Evolutionary conservation across 2,797 vertebrate species (phyloP), one percentile per base, ranked within the genome.

Genomic region (Zenarchopterus dispar): DNA sequence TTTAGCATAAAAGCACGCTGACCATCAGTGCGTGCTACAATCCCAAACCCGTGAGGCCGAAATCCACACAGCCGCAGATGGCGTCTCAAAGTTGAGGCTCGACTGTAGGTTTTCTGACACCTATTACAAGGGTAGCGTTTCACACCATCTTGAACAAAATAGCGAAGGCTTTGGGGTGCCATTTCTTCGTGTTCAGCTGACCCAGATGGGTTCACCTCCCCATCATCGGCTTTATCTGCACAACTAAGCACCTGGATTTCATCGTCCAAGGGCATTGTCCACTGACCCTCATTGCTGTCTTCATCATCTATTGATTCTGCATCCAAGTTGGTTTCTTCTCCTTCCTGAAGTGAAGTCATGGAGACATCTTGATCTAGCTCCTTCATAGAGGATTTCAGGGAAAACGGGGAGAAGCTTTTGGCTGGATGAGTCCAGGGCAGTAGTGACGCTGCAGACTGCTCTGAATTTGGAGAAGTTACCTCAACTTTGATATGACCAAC

Each of bases 21-120:
- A 64, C 48, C 22, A 57, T 15, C 82, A 42, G 21, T 76, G 45
- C 68, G 83, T 11, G 65, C 46, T 9, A 31, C 18, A 33, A 47
- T 19, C 5, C 51, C 76, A 6, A 62, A 49, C 18, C 58, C 77
- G 11, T 62, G 73, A 7, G 81, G 74, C 62, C 79, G 80, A 39
- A 86, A 81, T 49, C 91, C 74, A 85, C 94, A 90, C 7, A 93
- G 76, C 33, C 85, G 88, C n/a, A 94, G 86, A 67, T 96, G 94
- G 4, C 93, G 90, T n/a, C 92, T 93, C 52, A 94, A 70, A 18
- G 91, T 94, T 21, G 86, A 87, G 0, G 84, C 77, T 0, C 92
- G 88, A 28, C 92, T 92, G 47, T 93, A 94, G 19, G 89, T 93
- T 82, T 89, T 93, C 60, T 92, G 92, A 78, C 93, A 94, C n/a